Evolutionary conservation across 2,113 vertebrate species (phyloP).

Genomic region (Chauna torquata): DNA sequence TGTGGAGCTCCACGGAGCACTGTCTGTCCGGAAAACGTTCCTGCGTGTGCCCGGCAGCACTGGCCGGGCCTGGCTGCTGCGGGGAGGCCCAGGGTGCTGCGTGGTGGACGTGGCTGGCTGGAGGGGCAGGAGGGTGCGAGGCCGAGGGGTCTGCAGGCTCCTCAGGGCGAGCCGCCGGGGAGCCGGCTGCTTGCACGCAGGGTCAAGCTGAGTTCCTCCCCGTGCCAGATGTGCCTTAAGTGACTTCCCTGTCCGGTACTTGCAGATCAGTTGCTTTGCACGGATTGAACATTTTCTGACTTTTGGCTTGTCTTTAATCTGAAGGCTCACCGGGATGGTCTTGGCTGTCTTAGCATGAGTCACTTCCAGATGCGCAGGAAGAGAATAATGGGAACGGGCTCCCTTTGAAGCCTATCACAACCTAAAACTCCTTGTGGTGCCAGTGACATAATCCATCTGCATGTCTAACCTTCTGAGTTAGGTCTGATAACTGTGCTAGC

Average conservation of each 20-base stretch:
- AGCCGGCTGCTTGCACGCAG: neutral
- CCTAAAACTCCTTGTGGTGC: neutral
- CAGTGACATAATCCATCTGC: neutral
- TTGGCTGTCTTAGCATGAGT: neutral
- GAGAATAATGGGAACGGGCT: slow-evolving; percentile 27
- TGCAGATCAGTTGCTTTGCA: neutral
- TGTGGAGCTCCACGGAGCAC: neutral
- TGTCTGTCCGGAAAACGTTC: neutral
- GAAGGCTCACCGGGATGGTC: neutral
- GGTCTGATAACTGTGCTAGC: neutral
- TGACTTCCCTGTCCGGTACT: neutral
- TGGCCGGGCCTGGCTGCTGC: neutral
- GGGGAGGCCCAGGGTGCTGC: accelerated
- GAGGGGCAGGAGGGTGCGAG: neutral
- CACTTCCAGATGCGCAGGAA: neutral
- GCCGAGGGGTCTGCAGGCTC: neutral
- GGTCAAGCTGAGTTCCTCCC: neutral
- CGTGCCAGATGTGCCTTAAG: neutral
- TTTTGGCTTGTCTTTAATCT: neutral
- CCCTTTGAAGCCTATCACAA: neutral
- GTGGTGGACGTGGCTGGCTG: neutral
- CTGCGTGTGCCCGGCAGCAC: neutral
- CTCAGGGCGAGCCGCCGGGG: accelerated
- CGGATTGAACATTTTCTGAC: neutral
- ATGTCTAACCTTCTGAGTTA: neutral